These are phyloP conservation scores for Melanotaenia nigrans DNA, from an alignment of 2,797 vertebrate genomes.

Conservation along the genomic window DNA sequence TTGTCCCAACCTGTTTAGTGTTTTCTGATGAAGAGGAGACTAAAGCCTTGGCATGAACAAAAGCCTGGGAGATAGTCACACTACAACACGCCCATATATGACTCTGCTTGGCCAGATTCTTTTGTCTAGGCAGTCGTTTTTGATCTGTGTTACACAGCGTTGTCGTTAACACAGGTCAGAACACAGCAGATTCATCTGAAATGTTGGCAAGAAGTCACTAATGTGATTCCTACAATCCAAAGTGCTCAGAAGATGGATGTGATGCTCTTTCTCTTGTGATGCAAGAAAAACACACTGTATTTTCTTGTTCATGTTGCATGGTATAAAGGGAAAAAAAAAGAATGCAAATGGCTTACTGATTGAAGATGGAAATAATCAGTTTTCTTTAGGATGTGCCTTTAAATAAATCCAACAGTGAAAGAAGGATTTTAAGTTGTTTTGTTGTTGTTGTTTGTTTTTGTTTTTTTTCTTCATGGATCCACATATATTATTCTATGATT, in stretches of 20 bases:
- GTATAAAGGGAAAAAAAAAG: not conserved
- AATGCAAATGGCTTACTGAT: slow-evolving; percentile 10
- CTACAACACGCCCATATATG: slow-evolving; percentile 50
- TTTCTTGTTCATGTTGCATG: not conserved
- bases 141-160: slow-evolving; percentile 30
- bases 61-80: slow-evolving; percentile 37
- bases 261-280: slow-evolving; percentile 1
- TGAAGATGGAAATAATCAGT: not conserved
- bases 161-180: slow-evolving; percentile 48
- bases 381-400: not conserved
- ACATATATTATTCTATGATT: not conserved
- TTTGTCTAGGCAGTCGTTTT: slow-evolving; percentile 29
- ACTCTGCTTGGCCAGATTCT: slow-evolving; percentile 46
- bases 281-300: not conserved
- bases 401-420: not conserved
- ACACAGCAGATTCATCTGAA: slow-evolving; percentile 39
- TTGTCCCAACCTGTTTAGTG: slow-evolving; percentile 29
- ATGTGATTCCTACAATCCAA: slow-evolving; percentile 19
- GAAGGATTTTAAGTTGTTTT: not conserved
- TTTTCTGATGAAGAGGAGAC: slow-evolving; percentile 10
- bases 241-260: slow-evolving; percentile 21
- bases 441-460: not conserved
- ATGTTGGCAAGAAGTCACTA: slow-evolving; percentile 8
- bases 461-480: not conserved
- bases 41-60: slow-evolving; percentile 46